Base-by-base conservation (phyloP, 2,113 vertebrate genomes). In the Callionymus lyra region DNA sequence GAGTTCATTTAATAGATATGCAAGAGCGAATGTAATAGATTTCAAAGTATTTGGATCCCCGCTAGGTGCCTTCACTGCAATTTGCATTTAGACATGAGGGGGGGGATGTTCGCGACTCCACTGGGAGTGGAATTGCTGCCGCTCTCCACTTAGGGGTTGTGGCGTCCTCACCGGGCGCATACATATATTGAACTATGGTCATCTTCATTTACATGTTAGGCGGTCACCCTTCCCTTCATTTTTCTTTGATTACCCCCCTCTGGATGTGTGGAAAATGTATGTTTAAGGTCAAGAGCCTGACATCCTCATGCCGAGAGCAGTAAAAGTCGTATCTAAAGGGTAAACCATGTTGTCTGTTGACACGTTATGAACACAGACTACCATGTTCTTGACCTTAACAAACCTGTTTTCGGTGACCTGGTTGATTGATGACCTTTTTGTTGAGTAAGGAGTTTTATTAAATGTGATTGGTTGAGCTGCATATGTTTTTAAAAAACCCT, bases 21-120 rank as follows among this genome's bases (percentile, higher is more conserved):
- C 16, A n/a, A 11, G 12, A 53, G 12, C 40, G 36, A 18, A 10
- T 44, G 49, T 53, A 44, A 56, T 35, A 40, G 21, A 34, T 59
- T 49, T 34, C 34, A 37, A 53, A 50, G 14, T 6, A n/a, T 15
- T 41, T 12, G 32, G n/a, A 31, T 35, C 41, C 34, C 44, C 42
- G 45, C 42, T 32, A 57, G 37, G 61, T 33, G 21, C 33, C 50
- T 6, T 14, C 41, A 12, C 11, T 43, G 9, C 44, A 41, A 72
- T 65, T 68, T 57, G 53, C 60, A 76, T 71, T 75, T 68, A 58
- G 64, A 66, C 67, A 47, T 50, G 50, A 65, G 38, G 34, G 13
- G 34, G 13, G 31, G 19, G 31, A 41, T 56, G 34, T 59, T 43
- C 45, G 60, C 16, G 39, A 13, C 47, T 52, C 38, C 15, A 45